Base-by-base conservation (phyloP, 2,113 vertebrate genomes). In the Nyctibius bracteatus region DNA sequence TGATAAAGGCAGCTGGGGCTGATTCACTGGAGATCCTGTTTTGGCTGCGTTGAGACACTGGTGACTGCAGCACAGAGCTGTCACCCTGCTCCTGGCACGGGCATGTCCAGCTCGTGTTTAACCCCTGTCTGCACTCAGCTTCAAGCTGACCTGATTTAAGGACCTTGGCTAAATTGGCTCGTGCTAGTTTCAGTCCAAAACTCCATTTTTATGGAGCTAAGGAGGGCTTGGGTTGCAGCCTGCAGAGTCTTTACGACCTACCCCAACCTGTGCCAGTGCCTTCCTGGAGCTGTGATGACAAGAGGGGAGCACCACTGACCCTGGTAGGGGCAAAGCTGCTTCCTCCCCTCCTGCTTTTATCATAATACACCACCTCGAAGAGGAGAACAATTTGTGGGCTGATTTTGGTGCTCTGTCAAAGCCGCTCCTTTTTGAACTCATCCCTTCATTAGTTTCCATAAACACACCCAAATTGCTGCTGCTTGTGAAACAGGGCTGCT, bases 101-200 rank as follows among this genome's bases (percentile, higher is more conserved):
- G 24, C 30, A 2, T 12, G 24, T 23, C 39, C 35, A 20, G 59
- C 47, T 44, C 4, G 28, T 18, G 20, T 28, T 54, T 28, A 39
- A 31, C 44, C 27, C 59, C 18, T 18, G 1, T 16, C 87, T 21
- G 17, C 6, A 3, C 30, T 11, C 23, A 25, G 10, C 28, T 41
- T 37, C 22, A 8, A 12, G 24, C 57, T n/a, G 23, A 27, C 43
- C 28, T 27, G 5, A 8, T 10, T 17, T 14, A 22, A 47, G 33
- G 33, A 17, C 12, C 17, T 37, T 4, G 0, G 4, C 20, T 35
- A 4, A 41, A 30, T 4, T 1, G 0, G 2, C 10, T 33, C 1
- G 2, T 33, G 25, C 19, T 25, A 1, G 5, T 57, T 89, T 37
- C 20, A 10, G 28, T 9, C 47, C 28, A 0, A n/a, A 75, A 8